Percentiles rank a stretch among this genome's conserved stretches.
phyloP scores from a whole-genome alignment of 2,113 vertebrate genomes.

The Synodontis membranacea region DNA sequence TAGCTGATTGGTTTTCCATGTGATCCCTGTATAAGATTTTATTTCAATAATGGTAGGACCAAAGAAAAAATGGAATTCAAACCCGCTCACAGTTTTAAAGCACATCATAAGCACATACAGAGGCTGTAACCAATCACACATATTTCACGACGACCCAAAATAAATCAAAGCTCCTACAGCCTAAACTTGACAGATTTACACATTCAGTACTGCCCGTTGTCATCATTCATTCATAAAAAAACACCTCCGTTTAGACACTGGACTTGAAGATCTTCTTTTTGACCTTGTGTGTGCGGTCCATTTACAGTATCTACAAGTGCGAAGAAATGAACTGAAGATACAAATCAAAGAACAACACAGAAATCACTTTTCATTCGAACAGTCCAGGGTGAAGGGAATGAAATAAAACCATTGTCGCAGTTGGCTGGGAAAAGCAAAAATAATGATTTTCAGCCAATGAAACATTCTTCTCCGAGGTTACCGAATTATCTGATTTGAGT shows the following conservation, averaged over 20 bases:
- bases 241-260: slow-evolving; percentile 57
- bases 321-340: slow-evolving; percentile 50
- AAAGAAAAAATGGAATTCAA: slow-evolving; percentile 1
- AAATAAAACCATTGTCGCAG: not conserved
- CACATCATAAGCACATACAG: not conserved
- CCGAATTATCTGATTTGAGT: not conserved
- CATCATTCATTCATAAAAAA: slow-evolving; percentile 40
- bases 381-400: not conserved
- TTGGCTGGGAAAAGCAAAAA: not conserved
- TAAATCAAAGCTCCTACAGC: not conserved
- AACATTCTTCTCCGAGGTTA: not conserved
- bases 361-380: slow-evolving; percentile 25
- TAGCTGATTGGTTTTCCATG: slow-evolving; percentile 18
- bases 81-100: slow-evolving; percentile 52
- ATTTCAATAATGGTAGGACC: not conserved
- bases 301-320: slow-evolving; percentile 73
- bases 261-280: slow-evolving; percentile 51
- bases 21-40: not conserved
- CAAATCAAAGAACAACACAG: slow-evolving; percentile 46
- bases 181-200: not conserved
- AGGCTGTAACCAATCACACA: slow-evolving; percentile 12
- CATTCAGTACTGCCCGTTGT: not conserved
- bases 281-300: slow-evolving; percentile 35
- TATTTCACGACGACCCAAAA: slow-evolving; percentile 1
- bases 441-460: not conserved